phyloP scores from a whole-genome alignment of 2,888 invertebrate species.

The Eupithecia dodoneata region DNA sequence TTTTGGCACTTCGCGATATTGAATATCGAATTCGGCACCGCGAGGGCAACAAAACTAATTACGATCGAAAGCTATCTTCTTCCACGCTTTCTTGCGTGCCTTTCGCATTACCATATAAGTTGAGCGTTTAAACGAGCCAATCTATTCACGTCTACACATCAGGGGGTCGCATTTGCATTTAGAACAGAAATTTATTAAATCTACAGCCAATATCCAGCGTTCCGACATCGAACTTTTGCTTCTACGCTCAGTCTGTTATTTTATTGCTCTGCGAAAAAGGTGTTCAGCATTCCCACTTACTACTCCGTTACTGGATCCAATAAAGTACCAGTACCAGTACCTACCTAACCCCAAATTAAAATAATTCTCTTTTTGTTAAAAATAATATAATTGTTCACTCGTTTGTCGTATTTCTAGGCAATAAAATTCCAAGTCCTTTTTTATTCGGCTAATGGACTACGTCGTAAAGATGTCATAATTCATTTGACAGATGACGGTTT shows the following conservation, averaged over 20 bases:
- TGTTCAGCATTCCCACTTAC: conserved; percentile 48
- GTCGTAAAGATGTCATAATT: conserved; percentile 66
- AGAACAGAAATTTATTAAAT: conserved; percentile 85
- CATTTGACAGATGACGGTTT: conserved; percentile 68
- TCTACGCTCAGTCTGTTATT: conserved; percentile 71
- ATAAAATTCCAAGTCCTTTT: conserved; percentile 55
- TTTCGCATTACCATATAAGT: conserved; percentile 84
- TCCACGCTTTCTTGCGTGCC: conserved; percentile 83
- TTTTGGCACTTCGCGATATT: conserved; percentile 48
- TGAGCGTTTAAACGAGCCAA: conserved; percentile 84
- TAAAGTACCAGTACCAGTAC: conserved; percentile 12
- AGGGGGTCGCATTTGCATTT: conserved; percentile 84
- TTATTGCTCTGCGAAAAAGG: conserved; percentile 68
- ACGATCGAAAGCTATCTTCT: conserved; percentile 81
- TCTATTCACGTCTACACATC: conserved; percentile 85
- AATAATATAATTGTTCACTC: conserved; percentile 39
- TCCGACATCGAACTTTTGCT: conserved; percentile 81
- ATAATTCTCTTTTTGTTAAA: conserved; percentile 21
- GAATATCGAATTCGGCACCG: conserved; percentile 71
- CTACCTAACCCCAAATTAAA: conserved; percentile 21
- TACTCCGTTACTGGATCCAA: conserved; percentile 16
- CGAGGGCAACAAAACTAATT: conserved; percentile 81
- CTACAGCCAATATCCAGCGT: conserved; percentile 83
- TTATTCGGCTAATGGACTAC: conserved; percentile 65
- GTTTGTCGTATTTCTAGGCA: conserved; percentile 45